Evolutionary conservation across 2,797 vertebrate species (phyloP), one percentile per base, ranked within the genome.

Genomic region (Pangasius mekongensis): DNA sequence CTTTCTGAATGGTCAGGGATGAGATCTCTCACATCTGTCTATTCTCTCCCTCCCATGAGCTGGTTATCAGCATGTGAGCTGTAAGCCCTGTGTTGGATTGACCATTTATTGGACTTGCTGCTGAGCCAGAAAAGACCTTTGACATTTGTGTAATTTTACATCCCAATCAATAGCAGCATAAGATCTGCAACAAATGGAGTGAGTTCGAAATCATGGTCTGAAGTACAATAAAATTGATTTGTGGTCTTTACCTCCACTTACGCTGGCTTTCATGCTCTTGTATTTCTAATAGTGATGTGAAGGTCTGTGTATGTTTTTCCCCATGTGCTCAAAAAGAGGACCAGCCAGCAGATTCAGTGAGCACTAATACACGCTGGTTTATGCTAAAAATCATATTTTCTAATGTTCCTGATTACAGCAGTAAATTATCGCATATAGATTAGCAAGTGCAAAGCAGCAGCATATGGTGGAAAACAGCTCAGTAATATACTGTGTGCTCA

Each of bases 111-210:
- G 27, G 7, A 82, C 54, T 76, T 76, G 39, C 71, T 83, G 76
- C 84, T 86, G 88, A 84, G 86, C 60, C 56, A 86, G 69, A 76
- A 74, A 76, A 43, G 20, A 62, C 56, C 47, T 87, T 86, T 86
- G 88, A 71, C 83, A 87, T 90, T 87, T 87, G 87, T 85, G 77
- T 87, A 86, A 85, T 89, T 87, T 89, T 85, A 89, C 60, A 2
- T 9, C 22, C 13, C 27, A 85, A 77, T 91, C 90, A 84, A 91
- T 91, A 84, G 60, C 86, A 64, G 54, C 43, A 85, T 85, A 88
- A 54, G 83, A 66, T 66, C 86, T 39, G 78, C 76, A 88, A 89
- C 83, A 47, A 88, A 86, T 69, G 56, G 86, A 62, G 71, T 67
- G 52, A 81, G 76, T 83, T 54, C 10, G 2, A 69, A 54, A 86